A percentile compares a stretch with the other conserved stretches of the same genome.
Conservation (phyloP, 35 echinoderm and acorn worm species). For the Stichopus chloronotus region DNA sequence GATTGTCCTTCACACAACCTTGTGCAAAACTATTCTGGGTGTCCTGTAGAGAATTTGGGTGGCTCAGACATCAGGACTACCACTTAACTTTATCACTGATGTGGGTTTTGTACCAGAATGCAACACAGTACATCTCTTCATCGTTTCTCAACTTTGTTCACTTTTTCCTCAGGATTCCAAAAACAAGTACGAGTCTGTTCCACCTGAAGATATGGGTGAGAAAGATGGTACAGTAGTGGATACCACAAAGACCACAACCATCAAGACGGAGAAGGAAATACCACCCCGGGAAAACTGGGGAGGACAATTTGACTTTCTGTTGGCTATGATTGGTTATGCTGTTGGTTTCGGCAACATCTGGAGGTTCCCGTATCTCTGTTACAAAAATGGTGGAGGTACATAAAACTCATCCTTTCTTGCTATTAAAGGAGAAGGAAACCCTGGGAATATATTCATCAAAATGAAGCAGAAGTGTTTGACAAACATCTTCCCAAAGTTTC, state of each 20-base stretch:
- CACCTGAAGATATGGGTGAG: slow-evolving; percentile 10
- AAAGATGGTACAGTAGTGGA: background rate
- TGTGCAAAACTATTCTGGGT: too few relatives aligned
- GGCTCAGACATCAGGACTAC: too few relatives aligned
- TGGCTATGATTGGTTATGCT: slow-evolving; percentile 57
- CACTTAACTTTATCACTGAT: too few relatives aligned
- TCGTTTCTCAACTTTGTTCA: background rate
- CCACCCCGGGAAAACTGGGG: slow-evolving; percentile 46
- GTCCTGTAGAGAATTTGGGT: too few relatives aligned
- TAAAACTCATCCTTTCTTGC: background rate
- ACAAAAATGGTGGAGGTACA: slow-evolving; percentile 59
- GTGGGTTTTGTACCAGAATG: too few relatives aligned
- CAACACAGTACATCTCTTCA: too few relatives aligned
- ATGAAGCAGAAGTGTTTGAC: too few relatives aligned
- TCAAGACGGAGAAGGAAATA: background rate
- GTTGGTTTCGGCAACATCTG: slow-evolving; percentile 62
- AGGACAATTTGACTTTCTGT: slow-evolving; percentile 44
- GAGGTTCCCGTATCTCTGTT: slow-evolving; percentile 56
- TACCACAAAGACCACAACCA: background rate
- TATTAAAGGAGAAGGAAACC: background rate
- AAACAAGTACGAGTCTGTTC: slow-evolving; percentile 25
- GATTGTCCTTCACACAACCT: too few relatives aligned
- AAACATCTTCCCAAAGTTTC: too few relatives aligned
- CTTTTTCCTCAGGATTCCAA: slow-evolving; percentile 33
- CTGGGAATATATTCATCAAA: too few relatives aligned